Conservation (phyloP, 1,140 invertebrate species). For the Euura lappo region DNA sequence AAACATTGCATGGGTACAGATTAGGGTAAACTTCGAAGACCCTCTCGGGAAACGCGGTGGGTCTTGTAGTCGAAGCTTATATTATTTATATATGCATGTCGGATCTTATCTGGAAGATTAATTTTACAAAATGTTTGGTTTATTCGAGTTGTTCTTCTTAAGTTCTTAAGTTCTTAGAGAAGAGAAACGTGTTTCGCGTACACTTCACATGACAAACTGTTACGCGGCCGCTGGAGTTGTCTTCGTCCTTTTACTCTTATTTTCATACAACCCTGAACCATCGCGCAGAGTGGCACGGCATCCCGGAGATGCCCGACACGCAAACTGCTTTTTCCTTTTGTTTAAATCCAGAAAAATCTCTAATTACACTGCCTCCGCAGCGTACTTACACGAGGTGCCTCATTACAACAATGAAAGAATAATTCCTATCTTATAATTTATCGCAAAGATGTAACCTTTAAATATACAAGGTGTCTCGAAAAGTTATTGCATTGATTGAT, state of each 20-base stretch:
- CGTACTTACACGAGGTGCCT: not conserved
- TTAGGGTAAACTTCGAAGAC: too few relatives aligned
- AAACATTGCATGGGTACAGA: too few relatives aligned
- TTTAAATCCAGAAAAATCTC: not conserved
- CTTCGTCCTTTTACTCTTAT: conserved; percentile 2
- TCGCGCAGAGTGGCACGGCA: not conserved
- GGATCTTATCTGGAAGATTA: conserved; percentile 5
- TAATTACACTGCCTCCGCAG: not conserved
- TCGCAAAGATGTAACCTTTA: not conserved
- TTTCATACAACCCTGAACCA: not conserved
- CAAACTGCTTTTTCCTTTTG: not conserved
- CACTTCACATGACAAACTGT: not conserved
- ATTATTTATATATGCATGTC: not conserved
- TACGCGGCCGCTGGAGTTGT: not conserved
- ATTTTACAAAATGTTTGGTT: not conserved
- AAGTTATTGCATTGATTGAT: too few relatives aligned
- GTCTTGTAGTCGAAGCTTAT: too few relatives aligned
- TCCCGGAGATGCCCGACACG: conserved; percentile 3
- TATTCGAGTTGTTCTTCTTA: not conserved
- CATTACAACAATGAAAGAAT: not conserved
- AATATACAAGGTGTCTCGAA: too few relatives aligned
- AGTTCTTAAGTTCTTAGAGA: not conserved
- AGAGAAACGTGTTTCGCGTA: conserved; percentile 4
- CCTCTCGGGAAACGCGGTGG: too few relatives aligned
- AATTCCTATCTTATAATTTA: conserved; percentile 5